phyloP scores from a whole-genome alignment of 2,113 vertebrate species.

The Macaca nemestrina region DNA sequence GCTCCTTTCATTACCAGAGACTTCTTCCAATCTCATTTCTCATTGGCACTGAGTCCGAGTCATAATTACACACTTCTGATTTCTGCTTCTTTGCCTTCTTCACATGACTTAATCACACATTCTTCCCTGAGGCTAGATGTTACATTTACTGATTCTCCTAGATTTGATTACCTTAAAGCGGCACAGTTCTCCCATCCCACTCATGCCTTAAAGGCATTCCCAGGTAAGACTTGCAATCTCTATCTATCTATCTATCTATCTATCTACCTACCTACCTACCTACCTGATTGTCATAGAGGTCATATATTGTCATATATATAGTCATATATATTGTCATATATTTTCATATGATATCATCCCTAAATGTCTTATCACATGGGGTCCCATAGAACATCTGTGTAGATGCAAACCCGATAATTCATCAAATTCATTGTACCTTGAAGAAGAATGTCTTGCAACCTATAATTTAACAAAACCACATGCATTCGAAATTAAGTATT shows the following conservation, averaged over 20 bases:
- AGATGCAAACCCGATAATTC: background rate
- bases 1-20: background rate
- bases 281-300: background rate
- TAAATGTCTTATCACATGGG: background rate
- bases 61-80: background rate
- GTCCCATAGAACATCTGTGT: background rate
- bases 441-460: background rate
- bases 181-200: background rate
- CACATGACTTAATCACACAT: background rate
- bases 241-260: background rate
- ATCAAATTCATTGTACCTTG: background rate
- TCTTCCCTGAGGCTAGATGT: background rate
- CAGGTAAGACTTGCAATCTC: background rate
- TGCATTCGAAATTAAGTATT: background rate
- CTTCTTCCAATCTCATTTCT: background rate
- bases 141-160: background rate
- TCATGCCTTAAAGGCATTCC: background rate
- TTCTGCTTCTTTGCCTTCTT: background rate
- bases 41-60: background rate
- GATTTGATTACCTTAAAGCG: background rate
- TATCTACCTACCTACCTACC: fast-evolving
- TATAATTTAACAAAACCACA: background rate
- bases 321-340: background rate
- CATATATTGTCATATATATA: no score
- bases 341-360: background rate